phyloP scores from a whole-genome alignment of 2,797 vertebrate species.

The Cuculus canorus region DNA sequence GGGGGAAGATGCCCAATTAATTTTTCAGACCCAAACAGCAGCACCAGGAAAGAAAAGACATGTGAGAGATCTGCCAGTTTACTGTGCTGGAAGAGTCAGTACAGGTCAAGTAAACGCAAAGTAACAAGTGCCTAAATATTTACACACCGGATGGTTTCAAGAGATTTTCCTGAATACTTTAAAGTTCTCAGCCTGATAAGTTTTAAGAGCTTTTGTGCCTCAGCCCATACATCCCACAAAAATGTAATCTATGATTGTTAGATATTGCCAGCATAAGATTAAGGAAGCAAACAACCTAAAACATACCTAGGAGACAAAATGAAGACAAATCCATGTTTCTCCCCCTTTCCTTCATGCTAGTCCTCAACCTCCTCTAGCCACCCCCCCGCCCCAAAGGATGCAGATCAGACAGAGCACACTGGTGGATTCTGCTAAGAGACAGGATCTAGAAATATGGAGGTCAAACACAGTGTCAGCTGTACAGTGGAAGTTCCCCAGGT shows the following conservation, averaged over 20 bases:
- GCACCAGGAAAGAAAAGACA: background rate
- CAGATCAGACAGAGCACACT: background rate
- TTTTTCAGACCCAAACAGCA: background rate
- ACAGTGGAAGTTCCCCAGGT: background rate
- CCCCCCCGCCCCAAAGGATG: background rate
- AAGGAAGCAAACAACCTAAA: background rate
- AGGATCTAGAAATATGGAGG: no score
- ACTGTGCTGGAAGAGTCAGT: background rate
- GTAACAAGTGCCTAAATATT: background rate
- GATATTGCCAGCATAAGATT: background rate
- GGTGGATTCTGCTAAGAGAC: no score
- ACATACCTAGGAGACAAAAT: background rate
- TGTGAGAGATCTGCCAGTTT: background rate
- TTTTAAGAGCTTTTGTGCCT: background rate
- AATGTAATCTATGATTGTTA: background rate
- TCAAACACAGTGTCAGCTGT: rapidly evolving
- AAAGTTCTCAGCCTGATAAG: background rate
- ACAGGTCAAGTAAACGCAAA: background rate
- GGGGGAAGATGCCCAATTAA: background rate
- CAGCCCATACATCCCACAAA: background rate
- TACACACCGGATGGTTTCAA: background rate
- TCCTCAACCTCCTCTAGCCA: background rate
- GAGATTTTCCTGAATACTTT: background rate
- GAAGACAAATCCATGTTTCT: background rate
- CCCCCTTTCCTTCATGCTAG: no score